These are phyloP conservation scores for Cygnus atratus DNA, from an alignment of 2,113 vertebrate genomes.

Conservation along the genomic window DNA sequence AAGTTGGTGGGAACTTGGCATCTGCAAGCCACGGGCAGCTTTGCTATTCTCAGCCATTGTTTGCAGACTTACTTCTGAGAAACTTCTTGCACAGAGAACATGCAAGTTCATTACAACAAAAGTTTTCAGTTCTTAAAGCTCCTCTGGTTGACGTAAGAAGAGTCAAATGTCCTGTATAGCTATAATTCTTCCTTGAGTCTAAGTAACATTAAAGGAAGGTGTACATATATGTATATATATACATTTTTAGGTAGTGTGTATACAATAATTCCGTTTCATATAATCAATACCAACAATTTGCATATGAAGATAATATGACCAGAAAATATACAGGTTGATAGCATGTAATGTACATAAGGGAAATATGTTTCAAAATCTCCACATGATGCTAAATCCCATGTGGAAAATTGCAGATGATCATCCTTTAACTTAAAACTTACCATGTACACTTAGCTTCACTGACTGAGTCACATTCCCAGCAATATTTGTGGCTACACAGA, in stretches of 20 bases:
- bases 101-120: background rate
- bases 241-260: no score
- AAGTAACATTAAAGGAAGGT: background rate
- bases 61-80: background rate
- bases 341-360: background rate
- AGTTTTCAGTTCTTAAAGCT: background rate
- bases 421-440: constrained; percentile 73
- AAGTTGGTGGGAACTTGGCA: background rate
- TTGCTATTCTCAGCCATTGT: background rate
- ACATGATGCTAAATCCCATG: background rate
- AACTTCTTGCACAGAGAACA: background rate
- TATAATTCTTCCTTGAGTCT: background rate
- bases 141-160: background rate
- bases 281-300: background rate
- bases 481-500: constrained; percentile 94
- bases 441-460: constrained; percentile 85
- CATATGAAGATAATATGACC: background rate
- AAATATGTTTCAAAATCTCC: background rate
- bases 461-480: constrained; percentile 91
- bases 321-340: background rate
- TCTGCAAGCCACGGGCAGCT: background rate
- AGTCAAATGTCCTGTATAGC: background rate
- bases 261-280: background rate
- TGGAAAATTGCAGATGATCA: background rate
- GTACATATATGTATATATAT: background rate